Evolutionary conservation across 2,113 vertebrate species (phyloP), one percentile per base, ranked within the genome.

Genomic region (Gavia stellata): DNA sequence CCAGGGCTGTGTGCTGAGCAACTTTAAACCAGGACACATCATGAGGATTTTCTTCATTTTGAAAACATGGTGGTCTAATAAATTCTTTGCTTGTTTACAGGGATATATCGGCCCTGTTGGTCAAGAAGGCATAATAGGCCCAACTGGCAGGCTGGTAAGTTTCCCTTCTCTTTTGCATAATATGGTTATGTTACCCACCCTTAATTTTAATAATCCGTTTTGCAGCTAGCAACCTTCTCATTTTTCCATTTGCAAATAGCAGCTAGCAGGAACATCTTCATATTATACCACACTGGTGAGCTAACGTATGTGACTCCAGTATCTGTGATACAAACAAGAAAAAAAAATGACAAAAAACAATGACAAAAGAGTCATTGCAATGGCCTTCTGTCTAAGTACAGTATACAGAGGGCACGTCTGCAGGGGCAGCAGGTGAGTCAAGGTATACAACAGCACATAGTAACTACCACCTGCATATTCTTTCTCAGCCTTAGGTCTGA

Each of bases 61-160:
- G 55, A 45, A 62, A 87, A n/a, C 42, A n/a, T 12, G 4, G 38
- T 49, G 59, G 8, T 78, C 61, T 97, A 59, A 97, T 93, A 79
- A 52, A 53, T 89, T 87, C 38, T 77, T 75, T 82, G 97, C 65
- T 97, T 91, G 73, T 85, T 98, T 98, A 90, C 97, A 99, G 99
- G 99, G 99, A 96, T 98, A 98, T 79, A 96, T 98, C 90, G 99
- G 99, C 93, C 98, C 99, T 52, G 88, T 98, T 28, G 99, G 99
- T 90, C 98, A 98, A 94, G 98, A 98, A 97, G 99, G 99, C 78
- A 96, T 98, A 94, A 98, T 98, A 36, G 99, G 99, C 29, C 99
- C 99, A 65, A 61, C 97, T 53, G 99, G 99, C 88, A 98, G 97
- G 97, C 98, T 98, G 92, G 99, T 99, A 98, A 93, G 67, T 68